A percentile compares a stretch with the other conserved stretches of the same genome.
Evolutionary conservation across 2,797 vertebrate genomes (phyloP).

Genomic region (Sylvilagus floridanus): DNA sequence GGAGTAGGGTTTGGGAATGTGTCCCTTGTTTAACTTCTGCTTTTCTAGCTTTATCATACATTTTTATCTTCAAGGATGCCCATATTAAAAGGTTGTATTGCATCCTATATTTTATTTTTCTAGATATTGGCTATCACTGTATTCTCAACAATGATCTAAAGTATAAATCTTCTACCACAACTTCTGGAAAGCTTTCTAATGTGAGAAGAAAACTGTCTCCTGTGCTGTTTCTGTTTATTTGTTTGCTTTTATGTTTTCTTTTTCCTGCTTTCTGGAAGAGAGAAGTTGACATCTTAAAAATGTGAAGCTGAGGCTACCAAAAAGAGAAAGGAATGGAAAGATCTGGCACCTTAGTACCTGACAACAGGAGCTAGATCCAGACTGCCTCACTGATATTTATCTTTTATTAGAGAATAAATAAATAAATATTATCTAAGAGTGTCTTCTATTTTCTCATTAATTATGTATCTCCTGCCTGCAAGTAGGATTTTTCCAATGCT

Average conservation of each 20-base stretch:
- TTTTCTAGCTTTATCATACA: background rate
- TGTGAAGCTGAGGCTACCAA: background rate
- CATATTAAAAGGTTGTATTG: background rate
- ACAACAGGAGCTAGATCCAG: background rate
- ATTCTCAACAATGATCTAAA: background rate
- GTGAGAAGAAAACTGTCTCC: no score
- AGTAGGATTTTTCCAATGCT: background rate
- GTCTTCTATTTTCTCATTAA: no score
- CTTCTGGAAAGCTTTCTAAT: background rate
- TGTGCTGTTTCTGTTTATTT: background rate
- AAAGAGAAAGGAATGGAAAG: background rate
- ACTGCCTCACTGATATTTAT: background rate
- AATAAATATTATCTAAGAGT: background rate
- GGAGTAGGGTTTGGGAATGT: background rate
- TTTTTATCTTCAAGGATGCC: background rate
- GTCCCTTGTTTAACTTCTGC: background rate
- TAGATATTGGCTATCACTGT: background rate
- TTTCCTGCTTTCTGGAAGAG: background rate
- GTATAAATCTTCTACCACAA: background rate
- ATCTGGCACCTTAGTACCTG: background rate
- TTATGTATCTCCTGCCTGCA: background rate
- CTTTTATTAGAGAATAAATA: background rate
- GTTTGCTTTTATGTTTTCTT: background rate
- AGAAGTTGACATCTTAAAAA: background rate
- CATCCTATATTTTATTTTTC: background rate